Base-by-base conservation (phyloP, 2,113 vertebrate species). In the Heterocephalus glaber region DNA sequence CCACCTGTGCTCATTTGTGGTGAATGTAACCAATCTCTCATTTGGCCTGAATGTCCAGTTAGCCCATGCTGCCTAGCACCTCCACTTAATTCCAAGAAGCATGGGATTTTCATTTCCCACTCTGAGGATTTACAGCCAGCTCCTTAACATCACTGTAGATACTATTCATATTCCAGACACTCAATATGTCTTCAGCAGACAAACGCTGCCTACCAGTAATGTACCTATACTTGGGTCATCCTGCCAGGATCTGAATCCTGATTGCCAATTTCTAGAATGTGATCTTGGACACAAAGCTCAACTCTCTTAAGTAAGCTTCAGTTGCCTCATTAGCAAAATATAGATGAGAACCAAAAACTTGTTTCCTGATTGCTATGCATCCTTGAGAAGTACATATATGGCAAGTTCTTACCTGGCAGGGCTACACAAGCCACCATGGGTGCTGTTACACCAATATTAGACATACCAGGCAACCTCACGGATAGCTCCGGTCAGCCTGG, bases 1-100 rank as follows among this genome's bases (percentile, higher is more conserved):
- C 72, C 95, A 94, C 90, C 92, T 93, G 41, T 79, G 89, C 92
- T 88, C 66, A 65, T 58, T 80, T 41, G 1, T 72, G 89, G 68
- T 52, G 93, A 95, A 30, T 58, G 58, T 30, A 92, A 60, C 72
- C 88, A 61, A 77, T 76, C 41, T 70, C 90, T 54, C 90, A 41
- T 22, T 86, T 86, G 26, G 90, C 65, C 82, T 16, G 20, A 68
- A 89, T 70, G 96, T 44, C 14, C 83, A 38, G n/a, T 80, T 87
- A 96, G 14, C 4, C 58, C 72, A 14, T 44, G 65, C 49, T 83
- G 65, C 68, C 66, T 14, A 83, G 49, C 24, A 6, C 47, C 38
- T 88, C 88, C 2, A 38, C 56, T 86, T 76, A 63, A 95, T 26
- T 79, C 9, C 47, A 88, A 30, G 68, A 93, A 88, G 61, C 1